Percentiles rank a stretch among this genome's conserved stretches.
Evolutionary conservation across 2,113 vertebrate genomes (phyloP).

Genomic region (Gambusia holbrooki): DNA sequence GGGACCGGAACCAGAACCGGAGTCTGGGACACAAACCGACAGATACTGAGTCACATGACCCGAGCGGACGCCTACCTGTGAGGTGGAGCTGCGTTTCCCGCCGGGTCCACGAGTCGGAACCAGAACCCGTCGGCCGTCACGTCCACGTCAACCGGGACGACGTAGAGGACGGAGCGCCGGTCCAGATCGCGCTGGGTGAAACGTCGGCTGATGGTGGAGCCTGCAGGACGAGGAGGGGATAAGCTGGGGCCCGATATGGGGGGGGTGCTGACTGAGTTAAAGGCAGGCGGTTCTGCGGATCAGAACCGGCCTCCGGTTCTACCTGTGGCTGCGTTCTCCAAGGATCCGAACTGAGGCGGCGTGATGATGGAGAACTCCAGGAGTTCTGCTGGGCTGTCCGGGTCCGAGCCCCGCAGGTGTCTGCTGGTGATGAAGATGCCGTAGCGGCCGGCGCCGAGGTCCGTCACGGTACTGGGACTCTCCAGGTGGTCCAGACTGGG

Average conservation of each 20-base stretch:
- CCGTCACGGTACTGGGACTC: slow-evolving; percentile 63
- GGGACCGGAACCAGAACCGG: slow-evolving; percentile 21
- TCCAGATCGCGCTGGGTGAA: slow-evolving; percentile 79
- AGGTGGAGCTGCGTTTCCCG: slow-evolving; percentile 74
- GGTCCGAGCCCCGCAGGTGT: slow-evolving; percentile 62
- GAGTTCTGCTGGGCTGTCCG: slow-evolving; percentile 67
- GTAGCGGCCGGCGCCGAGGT: slow-evolving; percentile 50
- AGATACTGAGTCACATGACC: background rate
- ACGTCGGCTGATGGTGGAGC: slow-evolving; percentile 67
- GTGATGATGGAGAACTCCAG: slow-evolving; percentile 73
- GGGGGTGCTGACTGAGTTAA: too few relatives aligned
- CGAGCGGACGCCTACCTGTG: slow-evolving; percentile 62
- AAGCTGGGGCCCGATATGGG: background rate
- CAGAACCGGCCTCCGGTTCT: background rate
- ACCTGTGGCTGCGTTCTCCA: slow-evolving; percentile 77
- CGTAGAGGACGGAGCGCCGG: slow-evolving; percentile 62
- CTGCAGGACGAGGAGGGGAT: slow-evolving; percentile 45
- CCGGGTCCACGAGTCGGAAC: slow-evolving; percentile 74
- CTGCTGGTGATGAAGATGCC: slow-evolving; percentile 68
- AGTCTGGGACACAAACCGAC: background rate
- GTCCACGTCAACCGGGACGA: slow-evolving; percentile 69
- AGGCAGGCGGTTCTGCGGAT: background rate
- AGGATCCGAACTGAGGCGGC: slow-evolving; percentile 67
- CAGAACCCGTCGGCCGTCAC: slow-evolving; percentile 78
- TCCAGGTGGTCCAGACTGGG: slow-evolving; percentile 67